Evolutionary conservation across 1,140 invertebrate species (phyloP), one percentile per base, ranked within the genome.

Genomic region (Akabosia matsudoensis): DNA sequence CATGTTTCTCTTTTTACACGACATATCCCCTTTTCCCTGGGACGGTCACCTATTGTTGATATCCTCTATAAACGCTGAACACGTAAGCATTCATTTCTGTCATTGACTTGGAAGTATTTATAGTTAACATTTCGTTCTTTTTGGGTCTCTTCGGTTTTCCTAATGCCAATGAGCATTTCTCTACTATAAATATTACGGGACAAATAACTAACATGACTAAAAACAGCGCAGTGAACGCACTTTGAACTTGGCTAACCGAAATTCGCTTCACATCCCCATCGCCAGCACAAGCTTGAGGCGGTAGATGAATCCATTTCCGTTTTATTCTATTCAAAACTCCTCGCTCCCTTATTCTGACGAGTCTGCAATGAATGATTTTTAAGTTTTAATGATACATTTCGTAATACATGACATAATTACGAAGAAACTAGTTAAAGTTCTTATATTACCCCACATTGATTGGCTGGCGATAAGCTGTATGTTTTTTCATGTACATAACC

Each of bases 401-500:
- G 61, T 30, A 56, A 56, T 13, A 56, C n/a, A n/a, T n/a, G n/a
- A n/a, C n/a, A n/a, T n/a, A n/a, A n/a, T n/a, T n/a, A n/a, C n/a
- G n/a, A n/a, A n/a, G n/a, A n/a, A n/a, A n/a, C n/a, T n/a, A n/a
- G n/a, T n/a, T n/a, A n/a, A n/a, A n/a, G n/a, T n/a, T 67, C 61
- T 67, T 30, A 67, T 10, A 28, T 28, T 72, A 72, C 70, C 70
- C 70, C 13, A 22, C 10, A 37, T 72, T 72, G n/a, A 72, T 7
- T 3, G 31, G 4, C 18, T 22, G 33, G 13, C 24, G 3, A 28
- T 37, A 72, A 18, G 33, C 1, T 26, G 70, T 22, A 18, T 22
- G 14, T 26, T 72, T 72, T 51, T 34, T 13, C 70, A 72, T 72
- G 33, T 22, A 72, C 70, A 72, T 72, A 2, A 51, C 33, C 70